These are phyloP conservation scores for Romanogobio albipinnatus DNA, from an alignment of 2,113 vertebrate species.

Conservation along the genomic window DNA sequence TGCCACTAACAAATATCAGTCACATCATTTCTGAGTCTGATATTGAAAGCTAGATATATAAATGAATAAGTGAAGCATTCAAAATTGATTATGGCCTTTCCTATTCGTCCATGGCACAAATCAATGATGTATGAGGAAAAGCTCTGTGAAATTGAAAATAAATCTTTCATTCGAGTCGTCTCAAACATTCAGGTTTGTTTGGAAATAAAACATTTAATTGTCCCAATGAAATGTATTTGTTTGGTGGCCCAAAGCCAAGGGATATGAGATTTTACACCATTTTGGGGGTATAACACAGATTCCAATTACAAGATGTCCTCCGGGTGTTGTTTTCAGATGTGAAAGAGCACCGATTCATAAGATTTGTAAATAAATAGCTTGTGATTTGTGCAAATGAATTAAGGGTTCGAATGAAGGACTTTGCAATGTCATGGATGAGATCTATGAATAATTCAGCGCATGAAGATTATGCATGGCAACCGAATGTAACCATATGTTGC, in stretches of 20 bases:
- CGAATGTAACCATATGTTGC: background rate
- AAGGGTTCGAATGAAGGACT: slow-evolving; percentile 10
- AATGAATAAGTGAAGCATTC: background rate
- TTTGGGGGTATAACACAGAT: slow-evolving; percentile 1
- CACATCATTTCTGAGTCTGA: background rate
- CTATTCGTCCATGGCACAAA: slow-evolving; percentile 15
- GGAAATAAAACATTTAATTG: slow-evolving; percentile 38
- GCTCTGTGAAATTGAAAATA: slow-evolving; percentile 31
- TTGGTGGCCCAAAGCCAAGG: background rate
- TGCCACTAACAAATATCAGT: slow-evolving; percentile 2
- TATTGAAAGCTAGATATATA: background rate
- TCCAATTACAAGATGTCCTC: slow-evolving; percentile 39
- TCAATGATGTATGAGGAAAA: slow-evolving; percentile 28
- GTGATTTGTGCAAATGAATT: slow-evolving; percentile 3
- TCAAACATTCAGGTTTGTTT: slow-evolving; percentile 14
- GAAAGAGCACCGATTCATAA: background rate
- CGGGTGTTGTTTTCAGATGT: slow-evolving; percentile 9
- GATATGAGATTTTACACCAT: slow-evolving; percentile 31
- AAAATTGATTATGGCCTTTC: slow-evolving; percentile 22
- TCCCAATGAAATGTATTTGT: background rate
- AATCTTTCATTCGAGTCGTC: slow-evolving; percentile 17
- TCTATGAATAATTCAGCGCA: background rate
- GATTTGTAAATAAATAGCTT: slow-evolving; percentile 15
- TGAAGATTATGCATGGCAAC: slow-evolving; percentile 5
- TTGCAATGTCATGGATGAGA: slow-evolving; percentile 4